Conservation (phyloP, 2,888 invertebrate genomes). For the Drosophila prostipennis region DNA sequence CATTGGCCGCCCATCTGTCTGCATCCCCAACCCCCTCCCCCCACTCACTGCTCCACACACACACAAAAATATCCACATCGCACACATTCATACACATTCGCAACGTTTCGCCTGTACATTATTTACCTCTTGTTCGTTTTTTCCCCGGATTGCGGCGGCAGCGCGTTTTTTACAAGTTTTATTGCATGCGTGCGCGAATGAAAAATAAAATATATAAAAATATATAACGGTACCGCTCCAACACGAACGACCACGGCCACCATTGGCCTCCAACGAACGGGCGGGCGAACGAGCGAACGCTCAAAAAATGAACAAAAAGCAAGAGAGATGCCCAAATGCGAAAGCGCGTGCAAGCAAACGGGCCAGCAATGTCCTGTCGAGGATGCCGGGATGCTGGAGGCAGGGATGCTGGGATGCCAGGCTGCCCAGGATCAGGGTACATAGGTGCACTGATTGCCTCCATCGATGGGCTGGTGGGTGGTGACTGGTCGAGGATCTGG, state of each 20-base stretch:
- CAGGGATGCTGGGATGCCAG: no score
- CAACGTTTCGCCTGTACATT: constrained; percentile 56
- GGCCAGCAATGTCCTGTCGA: constrained; percentile 56
- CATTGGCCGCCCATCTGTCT: constrained; percentile 73
- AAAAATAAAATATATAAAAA: constrained; percentile 82
- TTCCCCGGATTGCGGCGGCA: constrained; percentile 43
- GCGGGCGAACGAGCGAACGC: constrained; percentile 44
- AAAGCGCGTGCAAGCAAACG: constrained; percentile 76
- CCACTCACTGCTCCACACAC: not conserved
- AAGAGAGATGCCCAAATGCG: constrained; percentile 78
- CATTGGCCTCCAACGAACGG: constrained; percentile 49
- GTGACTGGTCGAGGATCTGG: not conserved
- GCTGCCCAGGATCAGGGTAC: constrained; percentile 55
- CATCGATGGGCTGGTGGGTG: constrained; percentile 17
- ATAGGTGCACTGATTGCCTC: constrained; percentile 76
- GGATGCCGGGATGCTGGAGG: no score
- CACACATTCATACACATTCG: constrained; percentile 28
- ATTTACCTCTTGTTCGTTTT: constrained; percentile 78
- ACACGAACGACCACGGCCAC: constrained; percentile 57
- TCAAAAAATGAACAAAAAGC: constrained; percentile 78
- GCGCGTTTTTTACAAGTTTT: constrained; percentile 79
- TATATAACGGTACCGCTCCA: constrained; percentile 77
- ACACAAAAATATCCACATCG: not conserved
- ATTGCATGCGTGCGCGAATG: constrained; percentile 82
- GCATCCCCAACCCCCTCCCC: constrained; percentile 22